A percentile compares a stretch with the other conserved stretches of the same genome.
These are phyloP conservation scores for Pleuronectes platessa DNA, from an alignment of 2,113 vertebrate species.

Conservation along the genomic window DNA sequence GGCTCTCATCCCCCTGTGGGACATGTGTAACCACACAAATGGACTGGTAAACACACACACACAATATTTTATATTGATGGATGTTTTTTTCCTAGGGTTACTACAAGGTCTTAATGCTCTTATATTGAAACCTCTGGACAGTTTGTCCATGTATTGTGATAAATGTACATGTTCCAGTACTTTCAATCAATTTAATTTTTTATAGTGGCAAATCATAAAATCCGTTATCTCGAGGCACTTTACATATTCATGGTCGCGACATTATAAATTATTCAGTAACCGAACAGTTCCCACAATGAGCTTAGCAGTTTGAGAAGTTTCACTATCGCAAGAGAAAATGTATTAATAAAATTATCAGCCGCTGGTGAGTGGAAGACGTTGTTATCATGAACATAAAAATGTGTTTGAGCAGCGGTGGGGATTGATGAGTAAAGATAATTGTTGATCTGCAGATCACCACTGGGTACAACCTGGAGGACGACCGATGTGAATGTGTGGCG, in stretches of 20 bases:
- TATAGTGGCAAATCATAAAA: no score
- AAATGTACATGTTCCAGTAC: no score
- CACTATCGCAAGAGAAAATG: neutral
- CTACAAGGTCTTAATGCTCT: neutral
- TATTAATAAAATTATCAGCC: no score
- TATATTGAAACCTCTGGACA: no score
- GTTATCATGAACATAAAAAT: neutral
- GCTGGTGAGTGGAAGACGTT: no score
- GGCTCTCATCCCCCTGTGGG: constrained; percentile 97
- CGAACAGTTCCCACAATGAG: no score
- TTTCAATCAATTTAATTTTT: no score
- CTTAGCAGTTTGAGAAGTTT: neutral
- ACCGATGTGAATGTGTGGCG: constrained; percentile 96
- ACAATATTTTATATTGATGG: neutral
- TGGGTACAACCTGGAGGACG: constrained; percentile 98
- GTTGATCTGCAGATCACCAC: constrained; percentile 90
- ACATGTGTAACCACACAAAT: constrained; percentile 99
- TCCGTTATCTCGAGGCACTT: no score
- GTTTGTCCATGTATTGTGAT: no score
- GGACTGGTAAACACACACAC: constrained; percentile 87
- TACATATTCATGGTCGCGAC: no score
- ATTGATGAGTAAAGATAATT: neutral
- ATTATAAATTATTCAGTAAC: no score
- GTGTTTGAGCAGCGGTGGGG: neutral
- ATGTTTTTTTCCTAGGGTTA: neutral